Base-by-base conservation (phyloP, 1,140 invertebrate species). In the Plutomurus gul region DNA sequence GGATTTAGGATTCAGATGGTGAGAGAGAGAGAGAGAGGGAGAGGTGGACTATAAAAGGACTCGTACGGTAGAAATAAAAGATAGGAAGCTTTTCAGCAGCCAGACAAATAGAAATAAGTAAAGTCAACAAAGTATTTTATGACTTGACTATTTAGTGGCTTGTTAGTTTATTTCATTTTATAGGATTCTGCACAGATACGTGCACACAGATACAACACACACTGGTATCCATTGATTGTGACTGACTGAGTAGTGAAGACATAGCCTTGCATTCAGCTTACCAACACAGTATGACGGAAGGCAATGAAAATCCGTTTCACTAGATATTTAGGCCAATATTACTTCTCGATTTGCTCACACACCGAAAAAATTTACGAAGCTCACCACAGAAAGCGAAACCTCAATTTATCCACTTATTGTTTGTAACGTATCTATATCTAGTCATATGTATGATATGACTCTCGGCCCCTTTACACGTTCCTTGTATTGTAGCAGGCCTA, bases 311-410 rank as follows among this genome's bases (percentile, higher is more conserved):
- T 75, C 46, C 73, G 73, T 75, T 75, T 75, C 73, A 75, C 73
- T 75, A 75, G 46, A 27, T 47, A 75, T 75, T 75, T 75, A 75
- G 73, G 73, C 73, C 73, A 75, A 49, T 47, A 75, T 37, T 73
- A 75, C 39, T 75, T 73, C 71, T 75, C 43, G 40, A 75, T 75
- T 75, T 75, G 73, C 73, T 75, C 73, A 75, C 73, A 43, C 73
- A 75, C 40, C 43, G 73, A 47, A 75, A 51, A 75, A 51, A 43
- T 72, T 72, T 65, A 25, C 27, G 56, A 65, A 65, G 27, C 56
- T 65, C 56, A 65, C 56, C 56, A 65, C 56, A 65, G 56, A 65
- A 65, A 65, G 56, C 56, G 56, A 65, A 65, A 65, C 56, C 56
- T 65, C 56, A 65, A 65, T 65, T 65, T 65, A 72, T 30, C 39